Conservation (phyloP, 1,140 invertebrate genomes). For the Bradysia coprophila region DNA sequence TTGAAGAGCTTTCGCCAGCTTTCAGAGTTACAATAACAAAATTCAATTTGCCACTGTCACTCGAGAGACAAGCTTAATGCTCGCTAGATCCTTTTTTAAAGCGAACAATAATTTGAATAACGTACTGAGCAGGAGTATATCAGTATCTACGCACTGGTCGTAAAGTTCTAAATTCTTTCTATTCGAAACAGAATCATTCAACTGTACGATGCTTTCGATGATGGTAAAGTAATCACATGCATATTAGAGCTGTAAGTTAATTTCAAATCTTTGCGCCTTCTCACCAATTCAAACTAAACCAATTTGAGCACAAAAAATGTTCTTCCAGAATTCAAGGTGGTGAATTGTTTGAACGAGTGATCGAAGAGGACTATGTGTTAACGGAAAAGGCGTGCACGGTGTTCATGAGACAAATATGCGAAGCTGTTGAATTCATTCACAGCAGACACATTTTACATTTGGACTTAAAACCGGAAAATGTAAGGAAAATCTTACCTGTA, state of each 20-base stretch:
- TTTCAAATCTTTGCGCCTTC: neutral
- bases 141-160: too few relatives aligned
- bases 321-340: slow-evolving; percentile 70
- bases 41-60: too few relatives aligned
- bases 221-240: slow-evolving; percentile 62
- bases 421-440: slow-evolving; percentile 88
- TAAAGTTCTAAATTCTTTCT: too few relatives aligned
- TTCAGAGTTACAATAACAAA: too few relatives aligned
- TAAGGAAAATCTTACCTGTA: too few relatives aligned
- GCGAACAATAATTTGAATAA: too few relatives aligned
- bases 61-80: too few relatives aligned
- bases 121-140: too few relatives aligned
- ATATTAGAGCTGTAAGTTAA: slow-evolving; percentile 86
- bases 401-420: slow-evolving; percentile 90
- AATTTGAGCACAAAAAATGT: neutral
- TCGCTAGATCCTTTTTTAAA: too few relatives aligned
- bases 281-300: neutral
- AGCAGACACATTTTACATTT: slow-evolving; percentile 79
- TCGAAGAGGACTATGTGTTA: slow-evolving; percentile 87
- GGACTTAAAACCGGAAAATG: slow-evolving; percentile 54
- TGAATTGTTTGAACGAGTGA: slow-evolving; percentile 89
- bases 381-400: slow-evolving; percentile 84
- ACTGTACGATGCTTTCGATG: slow-evolving; percentile 83
- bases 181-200: slow-evolving; percentile 75
- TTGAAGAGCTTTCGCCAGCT: too few relatives aligned